Evolutionary conservation across 2,888 invertebrate genomes (phyloP), one percentile per base, ranked within the genome.

Genomic region (Erebia epiphron): DNA sequence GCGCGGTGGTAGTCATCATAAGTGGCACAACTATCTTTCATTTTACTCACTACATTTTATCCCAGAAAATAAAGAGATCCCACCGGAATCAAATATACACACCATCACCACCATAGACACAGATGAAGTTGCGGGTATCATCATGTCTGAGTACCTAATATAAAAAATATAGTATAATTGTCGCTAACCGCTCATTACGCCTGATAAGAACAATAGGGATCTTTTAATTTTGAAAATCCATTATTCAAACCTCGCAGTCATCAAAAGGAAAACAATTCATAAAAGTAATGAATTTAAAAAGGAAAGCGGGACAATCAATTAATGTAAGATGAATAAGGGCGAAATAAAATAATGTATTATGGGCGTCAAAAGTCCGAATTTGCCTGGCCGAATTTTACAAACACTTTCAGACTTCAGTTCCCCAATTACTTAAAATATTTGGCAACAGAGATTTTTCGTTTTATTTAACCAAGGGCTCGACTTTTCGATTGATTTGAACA

Each of bases 391-490:
- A 87, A 87, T 90, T 87, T 86, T 86, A 82, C 86, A 88, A 91
- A 91, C 88, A 91, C 88, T 92, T 91, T 90, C 85, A 80, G 85
- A 86, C 87, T 91, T 90, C 85, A 80, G 85, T 87, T 87, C 88
- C 88, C 85, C 89, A 90, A 91, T 92, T 90, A 91, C 89, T 91
- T 90, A 87, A 89, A 90, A 90, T 87, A 90, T 91, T 89, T 86
- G 79, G 83, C 83, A 86, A 86, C 80, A 83, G 83, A 85, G 90
- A 89, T 89, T 91, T 92, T 91, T 90, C 92, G 90, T 91, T 91
- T 90, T 91, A 91, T 92, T 92, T 92, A 92, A 91, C 91, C 89
- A 88, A 89, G 87, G 89, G 88, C 89, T 91, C 89, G 90, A 88
- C 89, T 91, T 92, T 87, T 88, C 92, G 91, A 90, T 90, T 91